These are phyloP conservation scores for Aricia agestis DNA, from an alignment of 1,140 invertebrate genomes.

Conservation along the genomic window DNA sequence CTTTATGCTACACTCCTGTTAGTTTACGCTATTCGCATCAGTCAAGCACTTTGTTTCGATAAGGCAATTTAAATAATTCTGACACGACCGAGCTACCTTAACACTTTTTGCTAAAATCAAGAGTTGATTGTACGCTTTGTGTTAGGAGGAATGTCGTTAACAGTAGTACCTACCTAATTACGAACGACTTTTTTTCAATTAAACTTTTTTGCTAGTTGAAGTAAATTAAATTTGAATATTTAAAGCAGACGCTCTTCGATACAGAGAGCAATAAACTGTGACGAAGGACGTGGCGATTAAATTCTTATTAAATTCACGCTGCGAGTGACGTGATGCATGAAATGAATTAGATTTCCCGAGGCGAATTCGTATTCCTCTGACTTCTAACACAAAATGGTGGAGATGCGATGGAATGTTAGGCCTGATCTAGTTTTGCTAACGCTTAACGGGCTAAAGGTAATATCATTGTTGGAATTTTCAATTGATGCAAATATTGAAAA, in stretches of 20 bases:
- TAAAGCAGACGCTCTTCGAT: conserved; percentile 3
- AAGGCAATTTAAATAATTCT: conserved; percentile 20
- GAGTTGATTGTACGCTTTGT: neutral
- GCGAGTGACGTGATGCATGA: conserved; percentile 43
- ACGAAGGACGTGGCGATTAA: conserved; percentile 47
- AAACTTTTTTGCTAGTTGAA: conserved; percentile 4
- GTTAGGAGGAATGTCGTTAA: neutral
- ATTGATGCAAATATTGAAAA: too few species aligned
- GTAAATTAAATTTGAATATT: conserved; percentile 13
- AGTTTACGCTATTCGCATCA: conserved; percentile 49
- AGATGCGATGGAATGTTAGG: neutral
- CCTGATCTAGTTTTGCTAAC: neutral
- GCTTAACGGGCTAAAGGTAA: neutral
- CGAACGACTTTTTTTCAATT: neutral
- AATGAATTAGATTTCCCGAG: conserved; percentile 42
- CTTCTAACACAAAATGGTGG: conserved; percentile 1
- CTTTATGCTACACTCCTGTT: conserved; percentile 41
- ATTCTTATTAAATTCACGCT: conserved; percentile 38
- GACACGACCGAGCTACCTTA: neutral
- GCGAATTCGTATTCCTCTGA: conserved; percentile 13
- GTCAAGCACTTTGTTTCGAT: conserved; percentile 42
- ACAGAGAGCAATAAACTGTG: conserved; percentile 19
- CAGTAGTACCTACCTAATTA: neutral
- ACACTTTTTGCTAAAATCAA: conserved; percentile 4
- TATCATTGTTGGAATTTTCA: too few species aligned